Base-by-base conservation (phyloP, 2,797 vertebrate genomes). In the Sandelia bainsii region DNA sequence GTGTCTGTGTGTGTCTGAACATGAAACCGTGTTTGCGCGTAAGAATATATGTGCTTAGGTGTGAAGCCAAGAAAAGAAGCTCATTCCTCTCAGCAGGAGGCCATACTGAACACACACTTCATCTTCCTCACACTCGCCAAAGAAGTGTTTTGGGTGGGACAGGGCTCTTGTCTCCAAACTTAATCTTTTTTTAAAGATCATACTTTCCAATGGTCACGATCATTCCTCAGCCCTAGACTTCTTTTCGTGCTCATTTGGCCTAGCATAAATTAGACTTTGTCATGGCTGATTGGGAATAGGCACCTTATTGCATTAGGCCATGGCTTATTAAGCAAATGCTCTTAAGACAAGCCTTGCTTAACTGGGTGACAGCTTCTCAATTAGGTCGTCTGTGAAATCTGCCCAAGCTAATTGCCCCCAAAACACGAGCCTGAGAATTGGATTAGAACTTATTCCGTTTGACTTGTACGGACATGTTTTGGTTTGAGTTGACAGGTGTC, bases 291-390 rank as follows among this genome's bases (percentile, higher is more conserved):
- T 93, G 91, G 90, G 87, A 93, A 92, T 93, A 89, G 92, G 93
- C 92, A 93, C 92, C 92, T 92, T 91, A 94, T 94, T 94, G 93
- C 93, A 93, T 94, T 94, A 94, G 91, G 79, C 76, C 90, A 94
- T 49, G 93, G 91, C 89, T 93, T 93, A 94, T 95, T 95, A 94
- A 92, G 89, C 92, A 92, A 92, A 94, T 87, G 90, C 91, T 94
- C 92, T 91, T 91, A 93, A 92, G 92, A 90, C 88, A 91, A 88
- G 93, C 89, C 89, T 93, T 92, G 89, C 91, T 95, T 93, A 95
- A 93, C 92, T 91, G 87, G 92, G 87, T 92, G 93, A 93, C 92
- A 93, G 92, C 85, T 78, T 90, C 88, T 93, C 93, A 92, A 93
- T 94, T 93, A 94, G 92, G 85, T 86, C 79, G 82, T 89, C 80